Base-by-base conservation (phyloP, 2,888 invertebrate species). In the Hypolimnas misippus region DNA sequence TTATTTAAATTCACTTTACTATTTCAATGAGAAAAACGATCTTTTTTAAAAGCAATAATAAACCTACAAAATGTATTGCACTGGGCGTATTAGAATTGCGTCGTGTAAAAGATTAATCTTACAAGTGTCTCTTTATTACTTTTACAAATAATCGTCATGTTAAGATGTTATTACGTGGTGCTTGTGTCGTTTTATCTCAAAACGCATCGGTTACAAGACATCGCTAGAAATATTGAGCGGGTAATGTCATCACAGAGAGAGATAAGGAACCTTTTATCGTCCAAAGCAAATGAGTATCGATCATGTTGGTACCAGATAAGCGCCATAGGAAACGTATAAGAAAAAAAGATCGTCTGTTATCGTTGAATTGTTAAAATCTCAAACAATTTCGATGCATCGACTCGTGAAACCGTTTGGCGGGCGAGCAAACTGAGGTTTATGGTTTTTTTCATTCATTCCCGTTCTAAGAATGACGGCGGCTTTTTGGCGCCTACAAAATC, bases 321-420 rank as follows among this genome's bases (percentile, higher is more conserved):
- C 53, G 25, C 31, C 44, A 16, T 62, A 71, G 65, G 76, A 77
- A 81, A 80, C 79, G 79, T 69, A 50, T 57, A 62, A 60, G 53
- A 61, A 63, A 65, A 62, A 65, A 65, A 57, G 17, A 31, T 12
- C 31, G 5, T 14, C 75, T 76, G 73, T 78, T 78, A 79, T 83
- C 81, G 75, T 77, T 74, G 81, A 82, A 84, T 83, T 84, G 83
- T 83, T 82, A 78, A 82, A 83, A 79, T 77, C 77, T 76, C 72
- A 70, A 76, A 81, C 81, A 81, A 81, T 80, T 82, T 82, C 70
- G 79, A 84, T 86, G 86, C 87, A 87, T 81, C 84, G 87, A 83
- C 80, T 87, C 83, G 86, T 88, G 83, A 87, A 88, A 83, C 85
- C 82, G 87, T 89, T 89, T 85, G 87, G 85, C 86, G 85, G 86